These are phyloP conservation scores for Lutjanus campechanus DNA, from an alignment of 2,797 vertebrate species.

Conservation along the genomic window DNA sequence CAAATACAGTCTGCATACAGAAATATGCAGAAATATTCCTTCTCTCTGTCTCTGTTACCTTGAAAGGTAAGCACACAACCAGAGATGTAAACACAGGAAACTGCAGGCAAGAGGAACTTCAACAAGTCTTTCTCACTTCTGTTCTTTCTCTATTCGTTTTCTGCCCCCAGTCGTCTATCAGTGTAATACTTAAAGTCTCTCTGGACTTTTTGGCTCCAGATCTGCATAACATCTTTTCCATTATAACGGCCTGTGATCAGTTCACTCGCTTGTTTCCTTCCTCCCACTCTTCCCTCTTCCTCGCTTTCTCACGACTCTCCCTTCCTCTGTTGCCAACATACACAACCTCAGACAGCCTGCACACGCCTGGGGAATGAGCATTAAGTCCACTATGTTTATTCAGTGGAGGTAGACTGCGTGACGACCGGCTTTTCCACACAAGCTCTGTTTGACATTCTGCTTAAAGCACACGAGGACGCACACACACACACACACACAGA, in stretches of 20 bases:
- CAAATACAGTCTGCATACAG: neutral
- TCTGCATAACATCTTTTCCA: neutral
- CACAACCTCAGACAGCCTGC: constrained; percentile 38
- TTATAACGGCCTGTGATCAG: neutral
- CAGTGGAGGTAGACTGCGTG: constrained; percentile 26
- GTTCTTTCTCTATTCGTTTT: constrained; percentile 8
- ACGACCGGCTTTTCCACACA: constrained; percentile 11
- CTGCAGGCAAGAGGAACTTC: constrained; percentile 9
- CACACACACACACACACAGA: neutral
- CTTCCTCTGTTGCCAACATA: constrained; percentile 23
- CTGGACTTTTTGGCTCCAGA: neutral
- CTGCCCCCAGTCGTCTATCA: neutral
- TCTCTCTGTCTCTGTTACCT: constrained; percentile 45
- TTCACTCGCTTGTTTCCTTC: constrained; percentile 20
- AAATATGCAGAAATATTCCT: constrained; percentile 17
- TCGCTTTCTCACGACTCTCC: constrained; percentile 29
- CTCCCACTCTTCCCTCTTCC: constrained; percentile 3
- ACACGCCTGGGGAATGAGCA: constrained; percentile 39
- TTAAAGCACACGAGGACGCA: neutral
- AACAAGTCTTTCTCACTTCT: constrained; percentile 5
- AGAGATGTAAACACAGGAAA: constrained; percentile 64
- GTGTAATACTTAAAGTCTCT: constrained; percentile 2
- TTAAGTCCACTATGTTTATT: constrained; percentile 53
- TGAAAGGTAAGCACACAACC: constrained; percentile 59
- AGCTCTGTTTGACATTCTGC: constrained; percentile 36